A percentile compares a stretch with the other conserved stretches of the same genome.
Conservation (phyloP, 2,113 vertebrate species). For the Phaetusa simplex region DNA sequence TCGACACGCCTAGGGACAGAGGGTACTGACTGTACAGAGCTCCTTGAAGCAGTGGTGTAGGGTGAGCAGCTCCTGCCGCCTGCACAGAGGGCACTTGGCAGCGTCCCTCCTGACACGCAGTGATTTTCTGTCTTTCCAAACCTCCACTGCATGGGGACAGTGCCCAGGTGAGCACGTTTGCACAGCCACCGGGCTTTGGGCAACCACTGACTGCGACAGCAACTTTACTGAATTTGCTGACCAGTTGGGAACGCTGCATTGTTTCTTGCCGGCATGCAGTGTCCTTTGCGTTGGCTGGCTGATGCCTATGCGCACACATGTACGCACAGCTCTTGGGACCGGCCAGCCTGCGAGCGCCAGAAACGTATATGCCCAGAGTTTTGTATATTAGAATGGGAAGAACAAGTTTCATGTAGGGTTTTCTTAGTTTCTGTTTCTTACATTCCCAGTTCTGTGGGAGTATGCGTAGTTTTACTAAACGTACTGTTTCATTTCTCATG, state of each 20-base stretch:
- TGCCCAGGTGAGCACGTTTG: fast-evolving
- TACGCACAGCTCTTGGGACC: not conserved
- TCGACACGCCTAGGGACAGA: not conserved
- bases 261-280: fast-evolving
- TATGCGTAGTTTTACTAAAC: not conserved
- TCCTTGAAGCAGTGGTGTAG: not conserved
- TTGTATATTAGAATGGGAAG: not conserved
- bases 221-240: not conserved
- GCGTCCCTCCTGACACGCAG: not conserved
- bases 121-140: not conserved
- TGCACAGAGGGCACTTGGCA: not conserved
- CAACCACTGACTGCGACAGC: not conserved
- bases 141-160: fast-evolving
- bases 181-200: not conserved
- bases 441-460: not conserved
- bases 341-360: not conserved
- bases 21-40: not conserved
- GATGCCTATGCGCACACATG: fast-evolving
- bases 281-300: not conserved
- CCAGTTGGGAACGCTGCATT: not conserved
- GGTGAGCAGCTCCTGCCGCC: fast-evolving
- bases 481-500: not conserved
- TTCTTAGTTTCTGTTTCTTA: not conserved
- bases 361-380: not conserved
- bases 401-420: not conserved